Conservation (phyloP, 2,113 vertebrate genomes). For the Zingel zingel region DNA sequence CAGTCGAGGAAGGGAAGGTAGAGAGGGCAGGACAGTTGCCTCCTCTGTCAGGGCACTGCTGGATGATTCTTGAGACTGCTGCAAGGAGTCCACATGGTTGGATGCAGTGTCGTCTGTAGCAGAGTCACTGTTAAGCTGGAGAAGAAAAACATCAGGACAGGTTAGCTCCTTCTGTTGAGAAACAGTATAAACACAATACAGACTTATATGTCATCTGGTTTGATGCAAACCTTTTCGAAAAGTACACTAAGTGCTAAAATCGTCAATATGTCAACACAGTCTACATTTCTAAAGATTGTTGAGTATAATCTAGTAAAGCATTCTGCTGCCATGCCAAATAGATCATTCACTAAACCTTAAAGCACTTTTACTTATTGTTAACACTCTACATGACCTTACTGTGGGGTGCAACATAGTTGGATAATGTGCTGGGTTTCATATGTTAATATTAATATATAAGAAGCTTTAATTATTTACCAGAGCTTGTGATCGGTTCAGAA, state of each 20-base stretch:
- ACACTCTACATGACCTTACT: background rate
- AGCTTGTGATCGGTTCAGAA: background rate
- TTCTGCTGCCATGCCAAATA: background rate
- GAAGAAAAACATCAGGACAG: background rate
- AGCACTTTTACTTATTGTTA: background rate
- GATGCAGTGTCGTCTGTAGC: conserved; percentile 88
- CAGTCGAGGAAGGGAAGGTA: conserved; percentile 82
- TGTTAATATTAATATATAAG: background rate
- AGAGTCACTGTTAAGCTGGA: conserved; percentile 92
- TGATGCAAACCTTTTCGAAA: background rate
- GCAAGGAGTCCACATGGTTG: conserved; percentile 91
- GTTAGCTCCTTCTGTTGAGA: background rate
- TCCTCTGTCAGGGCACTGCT: conserved; percentile 91
- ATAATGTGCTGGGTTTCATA: background rate
- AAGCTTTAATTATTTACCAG: background rate
- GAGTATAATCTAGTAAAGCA: too few species aligned
- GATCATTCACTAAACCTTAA: background rate
- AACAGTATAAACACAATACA: background rate
- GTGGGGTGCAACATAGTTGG: too few species aligned
- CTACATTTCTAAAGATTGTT: background rate
- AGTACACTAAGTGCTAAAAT: background rate
- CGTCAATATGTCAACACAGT: background rate
- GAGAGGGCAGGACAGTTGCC: conserved; percentile 82
- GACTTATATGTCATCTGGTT: background rate
- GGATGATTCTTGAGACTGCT: conserved; percentile 93